Evolutionary conservation across 2,888 invertebrate genomes (phyloP), one percentile per base, ranked within the genome.

Genomic region (Molanna angustata): DNA sequence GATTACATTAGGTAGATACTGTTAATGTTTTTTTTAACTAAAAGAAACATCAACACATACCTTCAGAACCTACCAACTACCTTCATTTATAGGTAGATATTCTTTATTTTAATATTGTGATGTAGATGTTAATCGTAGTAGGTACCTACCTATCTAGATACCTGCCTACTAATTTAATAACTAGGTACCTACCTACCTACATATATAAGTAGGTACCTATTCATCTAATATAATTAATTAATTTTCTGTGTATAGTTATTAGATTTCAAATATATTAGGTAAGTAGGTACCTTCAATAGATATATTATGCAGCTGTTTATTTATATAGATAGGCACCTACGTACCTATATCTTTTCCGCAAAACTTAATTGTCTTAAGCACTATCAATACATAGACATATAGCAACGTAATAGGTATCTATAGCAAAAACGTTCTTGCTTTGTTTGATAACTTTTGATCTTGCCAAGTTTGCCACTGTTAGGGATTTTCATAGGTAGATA

Each of bases 1-100:
- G 54, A 54, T 54, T 44, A 49, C 54, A 33, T 32, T 39, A n/a
- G n/a, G n/a, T n/a, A n/a, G n/a, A n/a, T n/a, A 27, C 37, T 27
- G 32, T 52, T 46, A 46, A 46, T 41, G 32, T 21, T 47, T 52
- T 46, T 50, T 52, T 39, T 33, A 18, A n/a, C n/a, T n/a, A n/a
- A n/a, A n/a, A n/a, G n/a, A n/a, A n/a, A n/a, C n/a, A n/a, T n/a
- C n/a, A n/a, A n/a, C n/a, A 27, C 27, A 7, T 27, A 27, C 6
- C 6, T 11, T 11, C 6, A 27, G 27, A 7, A 27, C 27, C 7
- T 27, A 27, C 27, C 27, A 7, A 27, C 27, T 27, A 27, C 11
- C 27, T 27, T 11, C 11, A 27, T 27, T 7, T 27, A 27, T 27
- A 7, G 6, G 6, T 27, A n/a, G n/a, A n/a, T n/a, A n/a, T n/a